Base-by-base conservation (phyloP, 2,888 invertebrate species). In the Dione vanillae region DNA sequence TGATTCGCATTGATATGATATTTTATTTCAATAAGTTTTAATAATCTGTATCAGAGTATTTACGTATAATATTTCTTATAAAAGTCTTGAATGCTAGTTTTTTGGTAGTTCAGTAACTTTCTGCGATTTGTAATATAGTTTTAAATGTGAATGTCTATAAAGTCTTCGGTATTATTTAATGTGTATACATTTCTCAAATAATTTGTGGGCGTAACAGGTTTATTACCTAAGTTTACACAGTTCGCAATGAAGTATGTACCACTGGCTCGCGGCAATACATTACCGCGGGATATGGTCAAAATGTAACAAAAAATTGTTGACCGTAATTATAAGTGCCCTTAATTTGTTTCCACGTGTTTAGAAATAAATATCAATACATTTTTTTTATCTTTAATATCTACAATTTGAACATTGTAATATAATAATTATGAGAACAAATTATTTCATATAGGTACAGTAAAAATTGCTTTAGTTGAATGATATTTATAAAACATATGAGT, bases 1-100 rank as follows among this genome's bases (percentile, higher is more conserved):
- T 72, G 75, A 75, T 72, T n/a, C 54, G 27, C 45, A 61, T 65
- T 51, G 56, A 56, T 61, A 51, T 67, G 65, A 69, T 67, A 51
- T 71, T 64, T 54, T 62, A 52, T 64, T 54, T 64, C 35, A 45
- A 64, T 69, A 62, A 54, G 47, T 54, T 64, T 64, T 20, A 20
- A 40, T 27, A 64, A 59, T 59, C 9, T 14, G 43, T n/a, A n/a
- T 59, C 2, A 14, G 14, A 7, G 7, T 20, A 43, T 20, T 41
- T 10, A 20, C 2, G 8, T 19, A 14, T 5, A 54, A 52, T 19
- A 19, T 12, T 52, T 19, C 9, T 54, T 54, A 27, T 12, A 0
- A 8, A 56, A 11, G 37, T 16, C 1, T 54, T 35, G 3, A n/a
- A 16, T 40, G 14, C 9, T 27, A 10, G 16, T n/a, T 35, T 37